Evolutionary conservation across 2,888 invertebrate genomes (phyloP).

Genomic region (Prostheceraeus crozeri): DNA sequence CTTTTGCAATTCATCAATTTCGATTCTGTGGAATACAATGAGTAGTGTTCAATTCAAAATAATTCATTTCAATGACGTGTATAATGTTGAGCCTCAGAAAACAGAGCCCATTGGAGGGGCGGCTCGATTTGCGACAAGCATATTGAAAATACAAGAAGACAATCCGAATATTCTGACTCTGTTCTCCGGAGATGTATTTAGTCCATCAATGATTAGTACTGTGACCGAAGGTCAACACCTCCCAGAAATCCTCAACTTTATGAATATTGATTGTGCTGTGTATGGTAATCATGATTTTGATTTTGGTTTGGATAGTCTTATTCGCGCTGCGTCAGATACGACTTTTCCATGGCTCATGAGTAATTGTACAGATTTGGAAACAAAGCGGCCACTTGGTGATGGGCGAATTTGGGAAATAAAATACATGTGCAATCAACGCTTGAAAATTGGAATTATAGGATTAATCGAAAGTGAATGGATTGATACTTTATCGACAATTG

Average conservation of each 20-base stretch:
- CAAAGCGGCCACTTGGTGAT: slow-evolving; percentile 72
- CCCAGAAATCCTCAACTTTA: slow-evolving; percentile 75
- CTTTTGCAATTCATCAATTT: too few relatives aligned
- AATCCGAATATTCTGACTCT: slow-evolving; percentile 69
- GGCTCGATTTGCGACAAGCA: slow-evolving; percentile 70
- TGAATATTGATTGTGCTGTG: slow-evolving; percentile 77
- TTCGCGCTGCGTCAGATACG: slow-evolving; percentile 68
- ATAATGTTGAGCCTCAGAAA: slow-evolving; percentile 68
- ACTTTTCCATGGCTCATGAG: slow-evolving; percentile 86
- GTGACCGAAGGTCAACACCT: slow-evolving; percentile 86
- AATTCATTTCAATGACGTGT: slow-evolving; percentile 86
- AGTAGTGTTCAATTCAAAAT: too few relatives aligned
- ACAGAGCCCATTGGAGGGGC: slow-evolving; percentile 71
- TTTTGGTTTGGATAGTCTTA: slow-evolving; percentile 77
- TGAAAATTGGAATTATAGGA: slow-evolving; percentile 44
- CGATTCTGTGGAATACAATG: too few relatives aligned
- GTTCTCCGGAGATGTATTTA: slow-evolving; percentile 82
- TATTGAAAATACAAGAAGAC: too few relatives aligned
- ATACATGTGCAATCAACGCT: too few relatives aligned
- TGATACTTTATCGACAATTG: slow-evolving; percentile 76
- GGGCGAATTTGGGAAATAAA: slow-evolving; percentile 74
- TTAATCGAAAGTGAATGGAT: slow-evolving; percentile 72
- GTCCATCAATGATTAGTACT: slow-evolving; percentile 71
- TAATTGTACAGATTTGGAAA: slow-evolving; percentile 80
- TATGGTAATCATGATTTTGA: slow-evolving; percentile 90